phyloP scores from a whole-genome alignment of 2,113 vertebrate genomes.

The Phalacrocorax carbo region DNA sequence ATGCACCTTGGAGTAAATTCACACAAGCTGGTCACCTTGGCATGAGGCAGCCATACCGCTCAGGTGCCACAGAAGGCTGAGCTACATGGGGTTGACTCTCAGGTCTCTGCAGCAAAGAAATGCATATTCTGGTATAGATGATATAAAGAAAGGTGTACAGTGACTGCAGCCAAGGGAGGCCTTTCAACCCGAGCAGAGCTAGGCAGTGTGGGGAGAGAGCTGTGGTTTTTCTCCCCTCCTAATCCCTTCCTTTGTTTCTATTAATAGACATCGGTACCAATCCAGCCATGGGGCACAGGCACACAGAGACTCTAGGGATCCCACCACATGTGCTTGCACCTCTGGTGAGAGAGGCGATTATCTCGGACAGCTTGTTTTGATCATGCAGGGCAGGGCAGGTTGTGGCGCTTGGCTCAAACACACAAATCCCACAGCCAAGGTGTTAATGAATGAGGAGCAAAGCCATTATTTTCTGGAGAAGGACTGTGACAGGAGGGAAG shows the following conservation, averaged over 20 bases:
- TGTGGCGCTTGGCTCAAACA: not conserved
- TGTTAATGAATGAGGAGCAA: not conserved
- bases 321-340: not conserved
- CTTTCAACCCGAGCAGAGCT: not conserved
- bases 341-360: not conserved
- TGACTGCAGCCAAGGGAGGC: rapidly evolving
- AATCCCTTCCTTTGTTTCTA: not conserved
- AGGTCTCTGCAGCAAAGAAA: not conserved
- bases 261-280: not conserved
- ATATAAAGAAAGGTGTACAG: not conserved
- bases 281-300: not conserved
- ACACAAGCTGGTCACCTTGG: rapidly evolving
- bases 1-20: not conserved
- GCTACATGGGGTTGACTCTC: not conserved
- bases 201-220: not conserved
- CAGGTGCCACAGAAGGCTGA: not conserved
- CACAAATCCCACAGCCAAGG: not conserved
- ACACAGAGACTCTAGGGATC: rapidly evolving
- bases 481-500: rapidly evolving
- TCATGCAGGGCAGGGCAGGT: not conserved
- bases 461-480: not conserved
- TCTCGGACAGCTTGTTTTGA: not conserved
- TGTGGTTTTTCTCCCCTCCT: not conserved
- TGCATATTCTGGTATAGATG: not conserved
- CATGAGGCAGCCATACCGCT: rapidly evolving